phyloP scores from a whole-genome alignment of 2,888 invertebrate genomes.

The Keiferia lycopersicella region DNA sequence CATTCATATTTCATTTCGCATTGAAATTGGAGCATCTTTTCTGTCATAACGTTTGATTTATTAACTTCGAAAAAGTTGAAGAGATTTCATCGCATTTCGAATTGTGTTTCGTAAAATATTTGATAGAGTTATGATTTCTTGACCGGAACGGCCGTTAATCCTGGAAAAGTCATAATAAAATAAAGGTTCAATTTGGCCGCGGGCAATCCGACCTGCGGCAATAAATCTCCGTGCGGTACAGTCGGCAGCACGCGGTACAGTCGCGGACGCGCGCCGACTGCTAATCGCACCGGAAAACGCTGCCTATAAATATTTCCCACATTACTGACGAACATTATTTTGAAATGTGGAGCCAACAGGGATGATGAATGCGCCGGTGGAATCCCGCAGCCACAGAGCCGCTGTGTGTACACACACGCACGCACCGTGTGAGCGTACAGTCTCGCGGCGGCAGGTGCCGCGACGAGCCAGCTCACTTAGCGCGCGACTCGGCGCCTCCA shows the following conservation, averaged over 20 bases:
- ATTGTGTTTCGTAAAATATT: background rate
- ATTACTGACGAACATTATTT: conserved; percentile 24
- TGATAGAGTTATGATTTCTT: background rate
- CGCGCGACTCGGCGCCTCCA: no score
- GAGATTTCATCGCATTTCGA: background rate
- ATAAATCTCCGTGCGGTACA: conserved; percentile 16
- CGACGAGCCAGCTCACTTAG: no score
- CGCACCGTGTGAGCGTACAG: background rate
- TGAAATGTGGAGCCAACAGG: conserved; percentile 25
- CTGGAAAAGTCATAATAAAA: conserved; percentile 18
- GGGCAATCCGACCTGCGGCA: conserved; percentile 9
- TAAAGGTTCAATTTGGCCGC: conserved; percentile 12
- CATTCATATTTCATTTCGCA: background rate
- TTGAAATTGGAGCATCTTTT: background rate
- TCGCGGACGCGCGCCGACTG: conserved; percentile 7
- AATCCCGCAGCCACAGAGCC: background rate
- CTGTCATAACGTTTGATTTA: background rate
- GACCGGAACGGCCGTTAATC: conserved; percentile 13
- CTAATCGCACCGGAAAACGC: conserved; percentile 21
- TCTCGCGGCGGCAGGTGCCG: no score
- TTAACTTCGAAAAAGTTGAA: background rate
- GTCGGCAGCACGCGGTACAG: conserved; percentile 8
- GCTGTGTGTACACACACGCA: background rate
- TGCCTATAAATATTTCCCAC: conserved; percentile 25
- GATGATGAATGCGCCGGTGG: conserved; percentile 21